Base-by-base conservation (phyloP, 1,140 invertebrate species). In the Diprion similis region DNA sequence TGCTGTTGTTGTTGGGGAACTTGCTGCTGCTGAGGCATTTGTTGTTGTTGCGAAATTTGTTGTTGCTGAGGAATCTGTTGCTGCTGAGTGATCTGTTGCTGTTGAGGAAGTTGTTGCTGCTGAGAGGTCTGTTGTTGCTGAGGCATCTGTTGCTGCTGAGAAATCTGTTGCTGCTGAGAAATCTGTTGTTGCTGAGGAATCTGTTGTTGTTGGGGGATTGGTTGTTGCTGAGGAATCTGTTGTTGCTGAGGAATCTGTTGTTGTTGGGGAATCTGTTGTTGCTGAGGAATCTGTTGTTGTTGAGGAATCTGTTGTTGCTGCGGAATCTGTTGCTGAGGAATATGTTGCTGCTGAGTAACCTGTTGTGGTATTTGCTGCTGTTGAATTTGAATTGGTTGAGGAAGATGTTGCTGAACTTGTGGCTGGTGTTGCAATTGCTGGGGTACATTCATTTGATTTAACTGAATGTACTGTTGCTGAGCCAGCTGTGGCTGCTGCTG, bases 361-460 rank as follows among this genome's bases (percentile, higher is more conserved):
- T 74, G 74, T 45, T 75, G 74, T 68, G 59, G 86, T 79, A 79
- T 83, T 81, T 67, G 77, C 59, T 88, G 85, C 71, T 87, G 69
- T 17, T 68, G 19, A 15, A 77, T 83, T 10, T 79, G 78, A 13
- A 86, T 85, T 37, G 89, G 79, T 46, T 86, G 83, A 71, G 86
- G 81, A 74, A 90, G 86, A 51, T 90, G 90, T 71, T 89, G 88
- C 1, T 89, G 84, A 37, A 90, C 88, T 15, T 85, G 83, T 1
- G 82, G 84, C 9, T 85, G 84, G 76, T 89, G 89, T 11, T 88
- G 86, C 1, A 77, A 82, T 75, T 89, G 87, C 71, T 88, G 88
- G 46, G 87, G 85, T 47, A 81, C 86, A 71, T 76, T 87, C 79
- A 90, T 89, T 72, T 86, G 83, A 86, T 84, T 87, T 15, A 86